A percentile compares a stretch with the other conserved stretches of the same genome.
phyloP scores from a whole-genome alignment of 2,888 invertebrate genomes.

The Luperina testacea region DNA sequence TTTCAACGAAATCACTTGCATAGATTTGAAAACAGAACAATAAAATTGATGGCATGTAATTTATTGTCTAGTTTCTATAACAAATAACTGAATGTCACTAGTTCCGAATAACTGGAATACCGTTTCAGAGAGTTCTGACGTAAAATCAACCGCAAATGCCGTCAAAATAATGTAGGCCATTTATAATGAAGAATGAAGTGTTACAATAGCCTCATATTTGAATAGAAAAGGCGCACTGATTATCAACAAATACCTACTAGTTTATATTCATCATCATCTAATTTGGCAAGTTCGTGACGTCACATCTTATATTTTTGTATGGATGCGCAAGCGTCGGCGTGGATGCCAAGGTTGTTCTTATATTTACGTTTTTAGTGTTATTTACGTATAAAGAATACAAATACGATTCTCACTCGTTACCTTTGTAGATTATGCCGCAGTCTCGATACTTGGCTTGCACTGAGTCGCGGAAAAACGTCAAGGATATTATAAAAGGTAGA shows the following conservation, averaged over 20 bases:
- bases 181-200: no score
- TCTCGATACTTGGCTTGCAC: conserved; percentile 30
- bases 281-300: conserved; percentile 70
- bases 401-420: conserved; percentile 37
- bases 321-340: conserved; percentile 70
- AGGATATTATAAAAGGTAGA: conserved; percentile 57
- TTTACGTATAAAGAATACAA: conserved; percentile 47
- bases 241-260: conserved; percentile 14
- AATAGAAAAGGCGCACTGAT: conserved; percentile 32
- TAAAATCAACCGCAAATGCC: not conserved
- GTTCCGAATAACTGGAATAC: conserved; percentile 8
- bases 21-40: conserved; percentile 3
- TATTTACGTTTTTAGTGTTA: conserved; percentile 68
- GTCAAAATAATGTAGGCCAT: not conserved
- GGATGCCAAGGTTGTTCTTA: conserved; percentile 75
- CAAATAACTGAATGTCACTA: conserved; percentile 1
- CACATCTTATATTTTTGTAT: conserved; percentile 70
- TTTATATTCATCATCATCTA: conserved; percentile 62
- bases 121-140: conserved; percentile 2
- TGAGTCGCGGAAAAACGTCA: conserved; percentile 64
- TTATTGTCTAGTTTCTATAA: conserved; percentile 19
- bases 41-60: conserved; percentile 9
- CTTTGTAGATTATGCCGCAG: conserved; percentile 38
- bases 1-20: conserved; percentile 22
- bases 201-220: not conserved